Evolutionary conservation across 2,888 invertebrate genomes (phyloP).

Genomic region (Cheilosia variabilis): DNA sequence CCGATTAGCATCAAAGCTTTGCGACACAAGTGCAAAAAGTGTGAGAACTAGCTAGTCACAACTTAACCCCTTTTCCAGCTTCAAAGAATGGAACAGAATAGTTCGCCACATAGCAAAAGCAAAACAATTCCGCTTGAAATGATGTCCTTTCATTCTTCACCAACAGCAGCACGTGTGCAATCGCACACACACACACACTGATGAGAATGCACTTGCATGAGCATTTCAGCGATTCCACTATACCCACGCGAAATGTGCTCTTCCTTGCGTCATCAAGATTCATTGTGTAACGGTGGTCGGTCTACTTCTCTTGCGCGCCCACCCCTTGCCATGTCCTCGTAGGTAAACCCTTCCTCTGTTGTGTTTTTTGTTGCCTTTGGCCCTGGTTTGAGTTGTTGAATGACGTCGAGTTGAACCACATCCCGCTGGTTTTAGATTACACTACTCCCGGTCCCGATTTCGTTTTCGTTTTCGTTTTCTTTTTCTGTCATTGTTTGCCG

Average conservation of each 20-base stretch:
- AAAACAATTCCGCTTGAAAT: conserved; percentile 49
- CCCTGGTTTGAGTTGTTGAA: conserved; percentile 32
- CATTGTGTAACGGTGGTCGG: conserved; percentile 1
- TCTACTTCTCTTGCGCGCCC: neutral
- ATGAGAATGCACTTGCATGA: conserved; percentile 25
- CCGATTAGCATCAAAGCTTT: neutral
- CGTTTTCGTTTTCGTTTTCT: conserved; percentile 21
- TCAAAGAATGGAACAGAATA: conserved; percentile 27
- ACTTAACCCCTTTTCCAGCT: conserved; percentile 31
- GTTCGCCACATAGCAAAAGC: conserved; percentile 7
- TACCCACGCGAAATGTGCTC: conserved; percentile 28
- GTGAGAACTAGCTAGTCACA: conserved; percentile 11
- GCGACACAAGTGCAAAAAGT: neutral
- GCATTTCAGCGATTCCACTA: conserved; percentile 7
- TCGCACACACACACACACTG: conserved; percentile 7
- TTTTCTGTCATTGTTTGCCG: conserved; percentile 35
- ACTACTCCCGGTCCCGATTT: conserved; percentile 31
- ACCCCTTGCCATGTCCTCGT: neutral
- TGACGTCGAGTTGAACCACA: conserved; percentile 49
- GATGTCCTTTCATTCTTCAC: conserved; percentile 37
- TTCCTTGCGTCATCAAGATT: conserved; percentile 36
- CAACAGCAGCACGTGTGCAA: conserved; percentile 34
- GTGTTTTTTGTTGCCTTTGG: conserved; percentile 15
- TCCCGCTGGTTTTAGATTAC: conserved; percentile 70
- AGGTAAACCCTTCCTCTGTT: conserved; percentile 17